These are phyloP conservation scores for Hydrophis major DNA, from an alignment of 2,797 vertebrate genomes.

Conservation along the genomic window DNA sequence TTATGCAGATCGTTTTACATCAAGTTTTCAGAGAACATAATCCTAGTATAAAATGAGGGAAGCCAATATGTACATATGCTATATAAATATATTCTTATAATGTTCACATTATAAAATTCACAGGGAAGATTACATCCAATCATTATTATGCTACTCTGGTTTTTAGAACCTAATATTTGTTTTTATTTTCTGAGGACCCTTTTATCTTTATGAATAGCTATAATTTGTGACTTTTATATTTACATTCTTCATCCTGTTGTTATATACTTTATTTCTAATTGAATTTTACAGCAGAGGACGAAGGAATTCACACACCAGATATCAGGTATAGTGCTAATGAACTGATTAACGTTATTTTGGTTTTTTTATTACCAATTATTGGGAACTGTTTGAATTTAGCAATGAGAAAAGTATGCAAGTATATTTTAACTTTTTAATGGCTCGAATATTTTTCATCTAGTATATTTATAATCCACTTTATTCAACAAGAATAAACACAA, in stretches of 20 bases:
- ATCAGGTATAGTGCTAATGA: constrained; percentile 88
- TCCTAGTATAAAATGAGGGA: too few relatives aligned
- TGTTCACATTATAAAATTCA: neutral
- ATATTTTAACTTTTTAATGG: neutral
- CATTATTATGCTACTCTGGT: constrained; percentile 6
- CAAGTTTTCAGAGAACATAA: neutral
- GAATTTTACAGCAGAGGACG: constrained; percentile 91
- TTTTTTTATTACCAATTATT: constrained; percentile 45
- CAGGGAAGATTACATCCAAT: constrained; percentile 12
- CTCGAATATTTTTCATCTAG: neutral
- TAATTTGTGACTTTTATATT: constrained; percentile 65
- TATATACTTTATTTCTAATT: constrained; percentile 74
- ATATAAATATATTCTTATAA: neutral
- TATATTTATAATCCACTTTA: neutral
- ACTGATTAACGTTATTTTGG: constrained; percentile 38
- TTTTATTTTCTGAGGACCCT: constrained; percentile 41
- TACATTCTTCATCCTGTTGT: constrained; percentile 71
- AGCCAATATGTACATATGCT: neutral
- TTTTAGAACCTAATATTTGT: constrained; percentile 40
- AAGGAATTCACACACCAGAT: constrained; percentile 96
- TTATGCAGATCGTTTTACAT: neutral
- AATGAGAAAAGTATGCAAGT: constrained; percentile 38
- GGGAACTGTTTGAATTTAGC: constrained; percentile 69
- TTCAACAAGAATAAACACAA: neutral
- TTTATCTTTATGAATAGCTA: neutral